phyloP scores from a whole-genome alignment of 2,888 invertebrate species.

The Melipona bicolor region DNA sequence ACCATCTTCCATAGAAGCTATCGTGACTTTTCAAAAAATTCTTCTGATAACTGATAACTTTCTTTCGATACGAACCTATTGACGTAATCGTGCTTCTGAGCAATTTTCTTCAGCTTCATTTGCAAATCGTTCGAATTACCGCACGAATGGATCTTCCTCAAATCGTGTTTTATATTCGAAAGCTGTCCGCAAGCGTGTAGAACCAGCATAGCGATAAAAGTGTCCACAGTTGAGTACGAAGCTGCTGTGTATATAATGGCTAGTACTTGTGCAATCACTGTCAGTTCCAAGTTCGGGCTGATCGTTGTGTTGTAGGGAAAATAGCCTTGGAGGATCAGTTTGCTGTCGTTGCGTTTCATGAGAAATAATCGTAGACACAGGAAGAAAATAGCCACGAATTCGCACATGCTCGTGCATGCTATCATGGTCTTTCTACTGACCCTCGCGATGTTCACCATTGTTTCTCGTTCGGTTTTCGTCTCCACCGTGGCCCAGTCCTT shows the following conservation, averaged over 20 bases:
- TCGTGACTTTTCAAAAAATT: background rate
- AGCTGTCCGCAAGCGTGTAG: slow-evolving; percentile 62
- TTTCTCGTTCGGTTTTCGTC: background rate
- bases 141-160: background rate
- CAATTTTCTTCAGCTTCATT: slow-evolving; percentile 7
- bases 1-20: too few species aligned
- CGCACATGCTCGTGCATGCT: slow-evolving; percentile 32
- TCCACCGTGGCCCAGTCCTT: slow-evolving; percentile 39
- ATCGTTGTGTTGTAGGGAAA: slow-evolving; percentile 47
- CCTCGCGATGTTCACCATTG: slow-evolving; percentile 30
- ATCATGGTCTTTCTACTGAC: slow-evolving; percentile 20
- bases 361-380: background rate
- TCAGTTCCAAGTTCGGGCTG: slow-evolving; percentile 49
- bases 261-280: slow-evolving; percentile 29
- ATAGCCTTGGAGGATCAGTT: slow-evolving; percentile 27
- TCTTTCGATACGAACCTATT: slow-evolving; percentile 57
- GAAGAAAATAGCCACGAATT: too few species aligned
- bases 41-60: background rate
- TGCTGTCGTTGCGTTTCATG: slow-evolving; percentile 1
- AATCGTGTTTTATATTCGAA: slow-evolving; percentile 25
- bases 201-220: slow-evolving; percentile 57
- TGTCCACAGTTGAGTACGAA: slow-evolving; percentile 57
- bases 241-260: background rate
- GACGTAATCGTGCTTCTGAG: slow-evolving; percentile 52
- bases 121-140: background rate